Base-by-base conservation (phyloP, 2,113 vertebrate species). In the Epinephelus lanceolatus region DNA sequence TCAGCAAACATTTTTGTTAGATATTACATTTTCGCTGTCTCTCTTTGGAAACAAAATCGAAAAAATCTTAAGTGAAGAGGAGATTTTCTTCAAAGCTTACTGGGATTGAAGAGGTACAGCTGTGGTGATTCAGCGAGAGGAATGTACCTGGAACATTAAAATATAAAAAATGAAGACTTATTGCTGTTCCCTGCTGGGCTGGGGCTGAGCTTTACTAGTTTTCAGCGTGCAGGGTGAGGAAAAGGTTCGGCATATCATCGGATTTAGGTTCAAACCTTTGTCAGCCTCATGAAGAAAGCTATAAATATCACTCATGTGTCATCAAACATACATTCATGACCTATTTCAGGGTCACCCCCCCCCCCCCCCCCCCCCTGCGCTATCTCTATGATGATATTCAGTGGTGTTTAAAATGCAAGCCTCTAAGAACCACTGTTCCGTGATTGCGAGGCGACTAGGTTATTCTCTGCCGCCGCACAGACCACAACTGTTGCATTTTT, bases 401-500 rank as follows among this genome's bases (percentile, higher is more conserved):
- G 27, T 75, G 40, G 14, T 68, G 12, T 83, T 79, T 88, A 59
- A 87, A 83, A 88, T 73, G 82, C 80, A 81, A 49, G 62, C 56
- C 52, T 30, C 52, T 60, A 52, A 80, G 53, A 74, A 67, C 37
- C 77, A 19, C 62, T 40, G 69, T 75, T 67, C 52, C 19, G 2
- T 88, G 87, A 92, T 87, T 93, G 92, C 82, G 47, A 51, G 68
- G 84, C 65, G 37, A 27, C 33, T 57, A 76, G 66, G 37, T 88
- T 86, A 77, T 93, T 89, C 86, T 83, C 75, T 66, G 57, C 77
- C 33, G 51, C 23, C 18, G 80, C 86, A 71, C 51, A 57, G 71
- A 76, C 84, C 84, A 30, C 84, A 81, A 80, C 73, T 86, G 90
- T 89, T 90, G 86, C 90, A 91, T 93, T 90, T 93, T 84, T 91